These are phyloP conservation scores for Aythya baeri DNA, from an alignment of 2,113 vertebrate genomes.

Conservation along the genomic window DNA sequence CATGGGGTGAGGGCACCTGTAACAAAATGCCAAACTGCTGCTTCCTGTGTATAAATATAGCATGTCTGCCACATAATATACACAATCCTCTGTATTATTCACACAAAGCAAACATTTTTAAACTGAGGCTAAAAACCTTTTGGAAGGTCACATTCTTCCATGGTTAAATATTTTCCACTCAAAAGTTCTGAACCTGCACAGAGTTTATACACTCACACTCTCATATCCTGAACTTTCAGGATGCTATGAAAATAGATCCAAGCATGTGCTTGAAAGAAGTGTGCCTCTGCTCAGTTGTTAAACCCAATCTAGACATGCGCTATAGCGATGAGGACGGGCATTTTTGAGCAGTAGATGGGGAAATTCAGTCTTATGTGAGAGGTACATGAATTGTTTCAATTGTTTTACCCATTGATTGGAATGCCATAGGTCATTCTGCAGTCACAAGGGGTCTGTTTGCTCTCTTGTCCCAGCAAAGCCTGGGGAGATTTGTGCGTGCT, in stretches of 20 bases:
- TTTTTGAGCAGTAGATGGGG: not conserved
- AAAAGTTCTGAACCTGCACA: not conserved
- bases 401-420: not conserved
- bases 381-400: not conserved
- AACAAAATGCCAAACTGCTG: slow-evolving; percentile 15
- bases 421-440: not conserved
- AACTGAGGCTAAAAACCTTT: not conserved
- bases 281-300: not conserved
- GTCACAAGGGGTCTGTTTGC: not conserved
- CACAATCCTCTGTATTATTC: slow-evolving; percentile 7
- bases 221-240: not conserved
- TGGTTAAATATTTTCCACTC: not conserved
- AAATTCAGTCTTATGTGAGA: not conserved
- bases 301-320: not conserved
- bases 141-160: slow-evolving; percentile 39
- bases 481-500: accelerated
- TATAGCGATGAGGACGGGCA: not conserved
- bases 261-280: too few relatives aligned
- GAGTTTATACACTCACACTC: not conserved
- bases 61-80: slow-evolving; percentile 10
- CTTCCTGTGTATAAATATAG: slow-evolving; percentile 24
- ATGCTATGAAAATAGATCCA: not conserved
- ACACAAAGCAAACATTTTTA: slow-evolving; percentile 17
- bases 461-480: not conserved
- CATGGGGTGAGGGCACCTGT: not conserved